A percentile compares a stretch with the other conserved stretches of the same genome.
phyloP scores from a whole-genome alignment of 2,888 invertebrate genomes.

The Pristionchus maxplancki region DNA sequence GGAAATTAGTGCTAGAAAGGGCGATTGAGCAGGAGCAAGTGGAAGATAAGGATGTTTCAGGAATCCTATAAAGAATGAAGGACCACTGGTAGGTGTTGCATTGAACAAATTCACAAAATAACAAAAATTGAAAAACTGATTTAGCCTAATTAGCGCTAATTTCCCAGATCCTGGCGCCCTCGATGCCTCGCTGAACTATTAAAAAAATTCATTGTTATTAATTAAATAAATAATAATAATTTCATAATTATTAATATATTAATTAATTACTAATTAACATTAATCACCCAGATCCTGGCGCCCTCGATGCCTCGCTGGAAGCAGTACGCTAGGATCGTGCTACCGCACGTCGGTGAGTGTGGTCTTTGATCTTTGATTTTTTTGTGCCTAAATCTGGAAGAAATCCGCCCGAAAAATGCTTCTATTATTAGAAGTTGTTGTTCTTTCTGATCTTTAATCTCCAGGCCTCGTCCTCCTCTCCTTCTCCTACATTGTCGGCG shows the following conservation, averaged over 20 bases:
- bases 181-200: slow-evolving; percentile 76
- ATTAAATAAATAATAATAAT: too few species aligned
- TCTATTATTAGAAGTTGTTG: not conserved
- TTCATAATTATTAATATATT: not conserved
- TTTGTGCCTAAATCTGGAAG: not conserved
- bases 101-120: too few species aligned
- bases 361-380: not conserved
- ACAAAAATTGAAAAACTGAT: too few species aligned
- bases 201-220: too few species aligned
- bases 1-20: too few species aligned
- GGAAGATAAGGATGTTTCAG: not conserved
- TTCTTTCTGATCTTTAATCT: not conserved
- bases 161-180: slow-evolving; percentile 63
- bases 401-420: too few species aligned
- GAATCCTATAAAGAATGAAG: too few species aligned
- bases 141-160: not conserved
- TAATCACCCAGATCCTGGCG: slow-evolving; percentile 61
- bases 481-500: slow-evolving; percentile 73
- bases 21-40: not conserved
- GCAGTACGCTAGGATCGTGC: slow-evolving; percentile 75
- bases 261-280: slow-evolving; percentile 22
- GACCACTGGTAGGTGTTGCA: not conserved
- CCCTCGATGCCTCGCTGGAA: slow-evolving; percentile 75
- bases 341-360: slow-evolving; percentile 70
- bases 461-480: slow-evolving; percentile 75